A percentile compares a stretch with the other conserved stretches of the same genome.
These are phyloP conservation scores for Mystacides longicornis DNA, from an alignment of 2,888 invertebrate genomes.

Conservation along the genomic window DNA sequence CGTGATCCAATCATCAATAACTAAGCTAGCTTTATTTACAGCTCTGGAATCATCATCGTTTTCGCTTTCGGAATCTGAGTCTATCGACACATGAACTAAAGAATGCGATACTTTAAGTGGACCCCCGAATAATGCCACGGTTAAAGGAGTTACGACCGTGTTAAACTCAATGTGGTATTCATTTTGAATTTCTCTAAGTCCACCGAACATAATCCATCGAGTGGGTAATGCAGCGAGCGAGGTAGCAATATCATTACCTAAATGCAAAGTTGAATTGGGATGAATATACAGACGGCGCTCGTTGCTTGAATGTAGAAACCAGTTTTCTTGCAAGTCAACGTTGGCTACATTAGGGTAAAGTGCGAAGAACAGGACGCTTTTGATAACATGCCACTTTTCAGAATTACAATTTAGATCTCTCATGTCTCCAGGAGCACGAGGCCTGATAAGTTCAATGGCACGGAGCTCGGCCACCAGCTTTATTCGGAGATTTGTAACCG, in stretches of 20 bases:
- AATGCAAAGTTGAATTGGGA: background rate
- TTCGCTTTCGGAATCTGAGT: background rate
- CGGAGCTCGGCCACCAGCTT: background rate
- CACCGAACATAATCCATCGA: background rate
- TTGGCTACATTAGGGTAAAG: background rate
- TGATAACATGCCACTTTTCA: background rate
- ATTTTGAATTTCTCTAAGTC: background rate
- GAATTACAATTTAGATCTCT: background rate
- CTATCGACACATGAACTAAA: background rate
- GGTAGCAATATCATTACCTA: background rate
- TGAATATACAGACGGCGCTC: background rate
- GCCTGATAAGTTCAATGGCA: background rate
- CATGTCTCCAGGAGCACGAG: background rate
- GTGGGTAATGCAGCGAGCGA: background rate
- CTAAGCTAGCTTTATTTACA: background rate
- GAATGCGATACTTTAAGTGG: background rate
- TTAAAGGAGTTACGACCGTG: background rate
- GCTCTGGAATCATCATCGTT: background rate
- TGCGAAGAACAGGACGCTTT: background rate
- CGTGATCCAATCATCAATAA: background rate
- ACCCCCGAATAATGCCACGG: background rate
- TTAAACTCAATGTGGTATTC: background rate
- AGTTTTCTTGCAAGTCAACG: background rate
- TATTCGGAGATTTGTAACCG: background rate
- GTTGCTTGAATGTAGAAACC: background rate